Evolutionary conservation across 2,113 vertebrate species (phyloP).

Genomic region (Tonatia bakeri): DNA sequence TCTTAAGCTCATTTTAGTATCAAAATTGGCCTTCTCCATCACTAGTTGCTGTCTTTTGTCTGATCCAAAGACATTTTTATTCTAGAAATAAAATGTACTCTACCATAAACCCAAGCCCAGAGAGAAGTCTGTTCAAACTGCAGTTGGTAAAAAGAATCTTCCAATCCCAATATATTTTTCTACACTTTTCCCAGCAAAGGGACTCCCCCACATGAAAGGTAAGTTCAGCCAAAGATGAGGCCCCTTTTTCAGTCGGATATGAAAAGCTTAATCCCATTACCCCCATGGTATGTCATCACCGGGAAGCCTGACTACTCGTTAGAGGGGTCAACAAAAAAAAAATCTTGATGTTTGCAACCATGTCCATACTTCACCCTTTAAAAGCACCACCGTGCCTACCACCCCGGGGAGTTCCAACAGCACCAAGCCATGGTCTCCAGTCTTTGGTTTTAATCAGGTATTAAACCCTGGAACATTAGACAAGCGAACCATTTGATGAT

Average conservation of each 20-base stretch:
- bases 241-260: background rate
- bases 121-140: background rate
- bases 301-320: background rate
- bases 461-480: conserved; percentile 65
- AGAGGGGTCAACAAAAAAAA: background rate
- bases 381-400: conserved; percentile 55
- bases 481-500: conserved; percentile 76
- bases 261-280: background rate
- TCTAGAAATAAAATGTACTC: conserved; percentile 2
- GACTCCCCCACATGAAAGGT: background rate
- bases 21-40: background rate
- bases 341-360: background rate
- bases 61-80: conserved; percentile 10
- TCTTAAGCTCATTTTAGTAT: background rate
- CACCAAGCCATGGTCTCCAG: conserved; percentile 59
- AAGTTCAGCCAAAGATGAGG: background rate
- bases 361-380: conserved; percentile 47
- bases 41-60: background rate
- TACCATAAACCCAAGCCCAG: background rate
- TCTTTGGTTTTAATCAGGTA: conserved; percentile 75
- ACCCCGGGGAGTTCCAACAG: conserved; percentile 58
- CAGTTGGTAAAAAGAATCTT: background rate
- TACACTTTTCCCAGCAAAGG: conserved; percentile 10
- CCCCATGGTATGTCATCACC: background rate
- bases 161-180: background rate